phyloP scores from a whole-genome alignment of 2,113 vertebrate species.

The Thermophis baileyi region DNA sequence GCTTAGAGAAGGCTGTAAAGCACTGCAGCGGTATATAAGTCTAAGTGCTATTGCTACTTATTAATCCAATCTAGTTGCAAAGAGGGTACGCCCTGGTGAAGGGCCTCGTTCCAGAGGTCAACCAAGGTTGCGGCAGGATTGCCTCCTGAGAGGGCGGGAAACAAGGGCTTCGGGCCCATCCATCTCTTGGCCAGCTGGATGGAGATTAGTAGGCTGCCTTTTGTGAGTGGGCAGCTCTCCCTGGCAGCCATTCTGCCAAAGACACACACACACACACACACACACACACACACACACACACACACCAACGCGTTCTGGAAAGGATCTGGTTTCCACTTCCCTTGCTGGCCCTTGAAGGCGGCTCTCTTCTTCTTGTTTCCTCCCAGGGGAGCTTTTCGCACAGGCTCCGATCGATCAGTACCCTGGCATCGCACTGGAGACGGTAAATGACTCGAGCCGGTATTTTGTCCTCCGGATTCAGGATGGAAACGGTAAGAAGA shows the following conservation, averaged over 20 bases:
- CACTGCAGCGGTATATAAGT: not conserved
- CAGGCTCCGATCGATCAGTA: constrained; percentile 88
- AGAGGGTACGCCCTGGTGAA: not conserved
- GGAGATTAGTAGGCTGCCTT: not conserved
- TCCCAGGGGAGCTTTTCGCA: constrained; percentile 88
- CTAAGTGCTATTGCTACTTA: not conserved
- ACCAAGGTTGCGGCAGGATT: not conserved
- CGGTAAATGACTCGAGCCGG: constrained; percentile 90
- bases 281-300: no score
- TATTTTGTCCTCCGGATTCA: constrained; percentile 94
- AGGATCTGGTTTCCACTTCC: rapidly evolving
- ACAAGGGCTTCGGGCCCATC: not conserved
- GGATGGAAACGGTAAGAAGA: constrained; percentile 83
- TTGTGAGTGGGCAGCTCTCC: not conserved
- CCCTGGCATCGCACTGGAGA: constrained; percentile 88
- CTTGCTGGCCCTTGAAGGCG: not conserved
- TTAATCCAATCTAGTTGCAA: not conserved
- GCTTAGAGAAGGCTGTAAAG: not conserved
- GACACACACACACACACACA: no score
- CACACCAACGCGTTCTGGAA: not conserved
- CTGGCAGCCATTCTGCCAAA: not conserved
- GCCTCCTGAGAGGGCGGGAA: not conserved
- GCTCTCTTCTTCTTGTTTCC: constrained; percentile 6
- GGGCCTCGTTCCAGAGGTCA: not conserved
- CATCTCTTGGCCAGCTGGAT: not conserved